phyloP scores from a whole-genome alignment of 2,888 invertebrate species.

The Aphidoletes aphidimyza region DNA sequence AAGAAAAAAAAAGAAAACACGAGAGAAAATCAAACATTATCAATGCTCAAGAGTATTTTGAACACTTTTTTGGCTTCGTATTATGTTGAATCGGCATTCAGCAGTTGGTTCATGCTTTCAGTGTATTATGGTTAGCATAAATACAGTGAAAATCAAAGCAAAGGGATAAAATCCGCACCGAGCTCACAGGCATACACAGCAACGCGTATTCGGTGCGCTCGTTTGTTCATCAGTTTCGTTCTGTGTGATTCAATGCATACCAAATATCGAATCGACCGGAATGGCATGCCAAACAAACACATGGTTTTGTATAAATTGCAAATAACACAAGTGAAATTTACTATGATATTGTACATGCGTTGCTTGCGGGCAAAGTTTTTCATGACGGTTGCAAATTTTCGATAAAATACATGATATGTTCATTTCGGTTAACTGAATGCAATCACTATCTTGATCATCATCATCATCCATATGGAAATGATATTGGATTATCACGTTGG shows the following conservation, averaged over 20 bases:
- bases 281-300: background rate
- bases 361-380: slow-evolving; percentile 45
- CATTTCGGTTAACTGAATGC: slow-evolving; percentile 49
- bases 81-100: background rate
- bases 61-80: background rate
- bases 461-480: slow-evolving; percentile 46
- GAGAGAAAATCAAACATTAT: slow-evolving; percentile 42
- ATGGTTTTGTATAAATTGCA: slow-evolving; percentile 19
- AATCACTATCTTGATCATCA: slow-evolving; percentile 48
- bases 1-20: too few species aligned
- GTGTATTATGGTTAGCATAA: too few species aligned
- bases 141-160: too few species aligned
- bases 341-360: slow-evolving; percentile 8
- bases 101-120: too few species aligned
- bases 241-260: background rate
- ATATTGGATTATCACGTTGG: slow-evolving; percentile 46
- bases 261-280: background rate
- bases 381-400: slow-evolving; percentile 46
- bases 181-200: too few species aligned
- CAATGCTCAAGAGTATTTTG: slow-evolving; percentile 32
- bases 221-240: background rate
- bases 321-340: slow-evolving; percentile 17
- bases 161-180: too few species aligned
- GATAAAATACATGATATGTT: slow-evolving; percentile 38
- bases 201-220: too few species aligned